Conservation (phyloP, 2,113 vertebrate genomes). For the Xenus cinereus region DNA sequence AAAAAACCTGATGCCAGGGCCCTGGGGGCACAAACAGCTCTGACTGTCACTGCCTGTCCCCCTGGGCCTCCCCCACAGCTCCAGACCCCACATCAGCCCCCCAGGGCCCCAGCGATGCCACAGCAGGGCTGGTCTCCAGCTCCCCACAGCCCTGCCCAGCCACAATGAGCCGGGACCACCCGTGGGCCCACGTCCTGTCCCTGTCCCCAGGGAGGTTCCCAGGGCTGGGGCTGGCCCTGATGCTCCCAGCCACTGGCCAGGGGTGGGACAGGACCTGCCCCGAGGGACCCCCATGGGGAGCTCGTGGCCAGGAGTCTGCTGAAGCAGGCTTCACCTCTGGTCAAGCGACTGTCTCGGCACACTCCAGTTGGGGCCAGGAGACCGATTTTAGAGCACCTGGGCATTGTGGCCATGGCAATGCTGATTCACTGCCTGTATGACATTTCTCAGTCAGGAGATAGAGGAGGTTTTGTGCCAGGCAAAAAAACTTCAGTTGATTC, state of each 20-base stretch:
- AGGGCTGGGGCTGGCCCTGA: not conserved
- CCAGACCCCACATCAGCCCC: rapidly evolving
- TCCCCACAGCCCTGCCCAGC: not conserved
- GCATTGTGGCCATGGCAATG: not conserved
- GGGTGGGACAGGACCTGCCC: not conserved
- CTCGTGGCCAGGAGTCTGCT: not conserved
- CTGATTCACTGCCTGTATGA: not conserved
- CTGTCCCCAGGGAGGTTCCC: rapidly evolving
- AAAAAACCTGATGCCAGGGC: not conserved
- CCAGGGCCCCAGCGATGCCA: rapidly evolving
- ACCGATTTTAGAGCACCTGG: not conserved
- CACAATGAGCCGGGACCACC: rapidly evolving
- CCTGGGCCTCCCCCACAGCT: rapidly evolving
- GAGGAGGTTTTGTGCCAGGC: not conserved
- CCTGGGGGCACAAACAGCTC: rapidly evolving
- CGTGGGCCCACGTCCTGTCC: rapidly evolving
- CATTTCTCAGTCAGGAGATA: not conserved
- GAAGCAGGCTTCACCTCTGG: not conserved
- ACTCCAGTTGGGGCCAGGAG: rapidly evolving
- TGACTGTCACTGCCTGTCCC: not conserved
- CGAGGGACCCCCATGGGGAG: rapidly evolving
- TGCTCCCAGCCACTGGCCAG: not conserved
- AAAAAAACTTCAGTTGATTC: not conserved
- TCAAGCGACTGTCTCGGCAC: not conserved
- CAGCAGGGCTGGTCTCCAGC: rapidly evolving